These are phyloP conservation scores for Parauchenoglanis punctatus DNA, from an alignment of 2,797 vertebrate genomes.

Conservation along the genomic window DNA sequence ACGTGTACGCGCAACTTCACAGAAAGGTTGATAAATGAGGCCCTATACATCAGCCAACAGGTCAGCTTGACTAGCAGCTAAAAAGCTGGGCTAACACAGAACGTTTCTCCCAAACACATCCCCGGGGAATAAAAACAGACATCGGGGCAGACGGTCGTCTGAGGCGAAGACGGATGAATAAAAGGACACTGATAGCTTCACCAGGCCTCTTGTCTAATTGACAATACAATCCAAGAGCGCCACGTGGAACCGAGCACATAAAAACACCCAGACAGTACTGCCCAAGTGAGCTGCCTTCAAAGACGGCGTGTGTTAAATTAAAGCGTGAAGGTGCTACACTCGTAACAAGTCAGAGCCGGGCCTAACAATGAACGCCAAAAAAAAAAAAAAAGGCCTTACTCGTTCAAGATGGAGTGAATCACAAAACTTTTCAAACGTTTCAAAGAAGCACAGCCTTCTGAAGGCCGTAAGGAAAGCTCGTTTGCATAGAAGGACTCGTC, in stretches of 20 bases:
- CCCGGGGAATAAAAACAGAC: conserved; percentile 12
- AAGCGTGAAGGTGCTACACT: neutral
- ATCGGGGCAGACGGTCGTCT: conserved; percentile 16
- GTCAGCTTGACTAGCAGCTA: neutral
- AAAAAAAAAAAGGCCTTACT: neutral
- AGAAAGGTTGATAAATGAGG: neutral
- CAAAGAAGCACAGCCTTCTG: neutral
- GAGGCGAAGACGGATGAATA: conserved; percentile 21
- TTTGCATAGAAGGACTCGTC: conserved; percentile 24
- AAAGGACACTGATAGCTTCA: conserved; percentile 32
- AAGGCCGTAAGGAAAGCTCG: neutral
- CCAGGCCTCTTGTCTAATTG: conserved; percentile 20
- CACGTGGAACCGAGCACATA: neutral
- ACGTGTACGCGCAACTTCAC: neutral
- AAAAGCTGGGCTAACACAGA: neutral
- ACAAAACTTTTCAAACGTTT: neutral
- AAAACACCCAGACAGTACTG: neutral
- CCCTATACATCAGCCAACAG: neutral
- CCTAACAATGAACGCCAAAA: conserved; percentile 2
- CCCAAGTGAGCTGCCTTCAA: neutral
- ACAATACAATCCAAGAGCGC: neutral
- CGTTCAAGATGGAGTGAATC: neutral
- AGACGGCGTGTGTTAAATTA: neutral
- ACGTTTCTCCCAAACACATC: neutral
- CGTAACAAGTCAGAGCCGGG: neutral